phyloP scores from a whole-genome alignment of 2,797 vertebrate genomes.

The Platyrinchus mystaceus region DNA sequence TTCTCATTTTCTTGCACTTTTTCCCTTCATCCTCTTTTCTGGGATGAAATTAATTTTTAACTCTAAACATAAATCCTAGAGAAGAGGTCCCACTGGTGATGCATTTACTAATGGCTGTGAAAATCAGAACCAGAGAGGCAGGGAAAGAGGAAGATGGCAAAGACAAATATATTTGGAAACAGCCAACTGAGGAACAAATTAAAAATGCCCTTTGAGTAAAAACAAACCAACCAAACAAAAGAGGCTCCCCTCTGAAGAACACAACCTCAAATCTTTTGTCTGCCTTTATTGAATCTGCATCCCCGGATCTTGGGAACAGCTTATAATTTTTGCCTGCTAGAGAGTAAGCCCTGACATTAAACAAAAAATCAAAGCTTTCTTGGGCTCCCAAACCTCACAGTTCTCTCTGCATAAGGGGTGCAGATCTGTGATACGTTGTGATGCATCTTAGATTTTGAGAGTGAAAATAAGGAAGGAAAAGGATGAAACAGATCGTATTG shows the following conservation, averaged over 20 bases:
- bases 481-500: background rate
- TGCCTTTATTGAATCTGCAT: slow-evolving; percentile 50
- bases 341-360: slow-evolving; percentile 38
- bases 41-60: slow-evolving; percentile 38
- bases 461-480: background rate
- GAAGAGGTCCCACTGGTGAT: slow-evolving; percentile 16
- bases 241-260: slow-evolving; percentile 53
- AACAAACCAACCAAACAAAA: slow-evolving; percentile 63
- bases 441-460: background rate
- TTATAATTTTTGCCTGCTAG: slow-evolving; percentile 27
- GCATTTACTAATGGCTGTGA: slow-evolving; percentile 33
- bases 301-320: slow-evolving; percentile 52
- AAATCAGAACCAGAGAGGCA: slow-evolving; percentile 64
- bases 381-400: background rate
- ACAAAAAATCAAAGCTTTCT: background rate
- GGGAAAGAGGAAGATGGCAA: slow-evolving; percentile 49
- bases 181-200: slow-evolving; percentile 43
- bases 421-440: background rate
- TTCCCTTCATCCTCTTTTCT: background rate
- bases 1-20: background rate
- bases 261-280: slow-evolving; percentile 64
- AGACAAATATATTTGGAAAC: slow-evolving; percentile 67
- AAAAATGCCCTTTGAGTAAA: slow-evolving; percentile 61
- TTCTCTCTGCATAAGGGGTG: background rate
- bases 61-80: slow-evolving; percentile 40